Evolutionary conservation across 2,888 invertebrate species (phyloP), one percentile per base, ranked within the genome.

Genomic region (Heliconius ethilla): DNA sequence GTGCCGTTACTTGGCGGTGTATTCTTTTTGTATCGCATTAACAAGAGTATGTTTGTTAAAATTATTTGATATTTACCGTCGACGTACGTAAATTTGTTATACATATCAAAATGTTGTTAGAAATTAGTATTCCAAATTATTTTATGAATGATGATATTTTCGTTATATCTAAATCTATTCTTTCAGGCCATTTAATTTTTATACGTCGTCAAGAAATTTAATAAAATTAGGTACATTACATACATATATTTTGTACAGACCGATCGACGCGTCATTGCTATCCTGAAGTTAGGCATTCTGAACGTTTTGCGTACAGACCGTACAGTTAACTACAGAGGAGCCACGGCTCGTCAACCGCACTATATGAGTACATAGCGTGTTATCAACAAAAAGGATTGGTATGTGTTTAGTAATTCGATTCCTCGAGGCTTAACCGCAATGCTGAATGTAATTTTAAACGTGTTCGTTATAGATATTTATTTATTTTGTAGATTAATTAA

Each of bases 341-440:
- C 51, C 51, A 51, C 18, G 18, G 6, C 51, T 51, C 51, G 22
- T 22, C 22, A 7, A 22, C 22, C 22, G 51, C 18, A 9, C 22
- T 51, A 51, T 51, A 51, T 22, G 51, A 51, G 51, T 59, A 59
- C 59, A 59, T 59, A 72, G 59, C 37, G 33, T 33, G 33, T 15
- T 72, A 37, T 37, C 7, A 25, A 72, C 37, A 59, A 72, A 59
- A 72, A 59, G 72, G 72, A 59, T 72, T 72, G 37, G 25, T 59
- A 72, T 59, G 55, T 72, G 59, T 72, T 72, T 59, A 72, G 72
- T 72, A 72, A 72, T 37, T 25, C 25, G 72, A 72, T 25, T 18
- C 72, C n/a, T 25, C 9, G 55, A 59, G 72, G 33, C n/a, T 33
- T 72, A 72, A 72, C 72, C 72, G 72, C 72, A 72, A 72, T 55